Evolutionary conservation across 2,797 vertebrate species (phyloP).

Genomic region (Peromyscus nudipes): DNA sequence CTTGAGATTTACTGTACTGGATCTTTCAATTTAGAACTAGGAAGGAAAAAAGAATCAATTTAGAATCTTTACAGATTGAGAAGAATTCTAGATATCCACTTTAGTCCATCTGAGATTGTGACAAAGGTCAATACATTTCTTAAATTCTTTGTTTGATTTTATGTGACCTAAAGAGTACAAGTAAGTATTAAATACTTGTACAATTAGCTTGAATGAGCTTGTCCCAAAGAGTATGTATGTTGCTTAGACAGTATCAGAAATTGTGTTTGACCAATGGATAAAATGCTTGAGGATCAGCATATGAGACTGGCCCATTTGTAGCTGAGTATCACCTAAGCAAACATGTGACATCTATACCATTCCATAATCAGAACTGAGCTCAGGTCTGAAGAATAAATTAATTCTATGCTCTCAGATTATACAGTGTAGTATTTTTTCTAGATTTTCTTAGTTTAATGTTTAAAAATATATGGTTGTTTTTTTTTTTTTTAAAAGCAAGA

Average conservation of each 20-base stretch:
- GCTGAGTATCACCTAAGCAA: not conserved
- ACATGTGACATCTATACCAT: not conserved
- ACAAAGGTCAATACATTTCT: conserved; percentile 8
- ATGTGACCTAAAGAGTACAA: not conserved
- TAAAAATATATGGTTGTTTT: not conserved
- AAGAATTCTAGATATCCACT: not conserved
- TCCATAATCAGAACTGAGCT: not conserved
- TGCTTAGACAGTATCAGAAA: not conserved
- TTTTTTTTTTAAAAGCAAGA: not conserved
- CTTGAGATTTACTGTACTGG: not conserved
- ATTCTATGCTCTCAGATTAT: not conserved
- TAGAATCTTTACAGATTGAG: not conserved
- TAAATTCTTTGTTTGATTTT: conserved; percentile 24
- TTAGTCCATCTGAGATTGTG: not conserved
- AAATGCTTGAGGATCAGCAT: not conserved
- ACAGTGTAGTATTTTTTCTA: not conserved
- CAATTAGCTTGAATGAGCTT: not conserved
- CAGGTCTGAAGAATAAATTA: not conserved
- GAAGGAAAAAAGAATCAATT: not conserved
- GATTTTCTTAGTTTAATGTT: not conserved
- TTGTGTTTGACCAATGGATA: not conserved
- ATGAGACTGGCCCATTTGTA: not conserved
- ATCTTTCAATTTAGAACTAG: not conserved
- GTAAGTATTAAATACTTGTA: not conserved
- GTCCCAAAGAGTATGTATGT: not conserved